These are phyloP conservation scores for Polietes domitor DNA, from an alignment of 2,888 invertebrate species.

Conservation along the genomic window DNA sequence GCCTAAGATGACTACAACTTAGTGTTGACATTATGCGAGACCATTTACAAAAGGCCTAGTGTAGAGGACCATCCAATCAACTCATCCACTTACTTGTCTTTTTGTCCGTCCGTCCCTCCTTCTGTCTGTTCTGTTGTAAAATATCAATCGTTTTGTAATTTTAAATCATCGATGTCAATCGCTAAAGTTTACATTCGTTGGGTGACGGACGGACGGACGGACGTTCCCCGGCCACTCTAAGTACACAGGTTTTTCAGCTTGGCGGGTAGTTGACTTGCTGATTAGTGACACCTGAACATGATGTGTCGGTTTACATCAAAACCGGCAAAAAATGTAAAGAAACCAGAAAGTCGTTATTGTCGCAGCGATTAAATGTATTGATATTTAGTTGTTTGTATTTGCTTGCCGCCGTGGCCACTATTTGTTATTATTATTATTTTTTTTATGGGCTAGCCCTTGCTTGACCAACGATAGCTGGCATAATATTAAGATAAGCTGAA, in stretches of 20 bases:
- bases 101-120: not conserved
- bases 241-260: not conserved
- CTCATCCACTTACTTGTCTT: not conserved
- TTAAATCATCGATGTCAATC: conserved; percentile 79
- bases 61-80: not conserved
- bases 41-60: conserved; percentile 4
- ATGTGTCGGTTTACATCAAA: conserved; percentile 67
- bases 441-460: conserved; percentile 19
- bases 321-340: conserved; percentile 29
- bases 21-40: not conserved
- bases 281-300: conserved; percentile 62
- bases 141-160: conserved; percentile 76
- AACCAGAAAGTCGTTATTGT: conserved; percentile 68
- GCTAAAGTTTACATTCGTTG: conserved; percentile 75
- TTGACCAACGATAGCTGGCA: conserved; percentile 15
- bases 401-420: not conserved
- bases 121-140: conserved; percentile 65
- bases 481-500: conserved; percentile 28
- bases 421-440: too few species aligned
- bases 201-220: conserved; percentile 70
- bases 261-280: not conserved
- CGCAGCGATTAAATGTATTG: conserved; percentile 61
- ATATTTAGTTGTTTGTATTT: conserved; percentile 48
- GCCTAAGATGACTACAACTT: not conserved
- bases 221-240: not conserved